Conservation (phyloP, 2,888 invertebrate genomes). For the Syrista parreyssii region DNA sequence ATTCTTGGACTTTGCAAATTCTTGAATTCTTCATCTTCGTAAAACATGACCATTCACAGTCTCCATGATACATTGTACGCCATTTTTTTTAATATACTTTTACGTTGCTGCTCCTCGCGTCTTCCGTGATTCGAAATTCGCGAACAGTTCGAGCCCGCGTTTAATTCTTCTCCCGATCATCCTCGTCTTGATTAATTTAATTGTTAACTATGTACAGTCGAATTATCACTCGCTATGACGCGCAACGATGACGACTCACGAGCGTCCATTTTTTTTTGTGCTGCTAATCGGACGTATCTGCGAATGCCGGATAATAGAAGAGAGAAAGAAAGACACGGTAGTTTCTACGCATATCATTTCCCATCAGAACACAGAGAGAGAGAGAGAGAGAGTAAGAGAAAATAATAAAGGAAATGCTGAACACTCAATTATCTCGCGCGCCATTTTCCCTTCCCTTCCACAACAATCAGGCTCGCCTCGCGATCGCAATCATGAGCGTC, state of each 20-base stretch:
- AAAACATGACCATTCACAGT: neutral
- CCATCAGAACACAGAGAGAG: constrained; percentile 18
- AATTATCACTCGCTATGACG: constrained; percentile 13
- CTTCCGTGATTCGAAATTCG: neutral
- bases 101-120: constrained; percentile 2
- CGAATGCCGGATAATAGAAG: neutral
- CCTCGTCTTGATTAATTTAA: neutral
- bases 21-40: neutral
- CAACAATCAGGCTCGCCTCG: constrained; percentile 8
- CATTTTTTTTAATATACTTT: neutral
- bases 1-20: neutral
- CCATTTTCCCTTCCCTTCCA: neutral
- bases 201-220: constrained; percentile 17
- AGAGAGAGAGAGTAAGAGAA: constrained; percentile 11
- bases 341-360: constrained; percentile 9
- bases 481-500: neutral
- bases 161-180: neutral
- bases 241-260: neutral
- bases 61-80: neutral
- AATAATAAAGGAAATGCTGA: constrained; percentile 8
- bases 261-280: neutral
- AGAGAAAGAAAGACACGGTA: neutral
- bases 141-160: neutral
- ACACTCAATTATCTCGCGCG: neutral
- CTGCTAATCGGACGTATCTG: neutral